Base-by-base conservation (phyloP, 2,888 invertebrate species). In the Papilio protenor region DNA sequence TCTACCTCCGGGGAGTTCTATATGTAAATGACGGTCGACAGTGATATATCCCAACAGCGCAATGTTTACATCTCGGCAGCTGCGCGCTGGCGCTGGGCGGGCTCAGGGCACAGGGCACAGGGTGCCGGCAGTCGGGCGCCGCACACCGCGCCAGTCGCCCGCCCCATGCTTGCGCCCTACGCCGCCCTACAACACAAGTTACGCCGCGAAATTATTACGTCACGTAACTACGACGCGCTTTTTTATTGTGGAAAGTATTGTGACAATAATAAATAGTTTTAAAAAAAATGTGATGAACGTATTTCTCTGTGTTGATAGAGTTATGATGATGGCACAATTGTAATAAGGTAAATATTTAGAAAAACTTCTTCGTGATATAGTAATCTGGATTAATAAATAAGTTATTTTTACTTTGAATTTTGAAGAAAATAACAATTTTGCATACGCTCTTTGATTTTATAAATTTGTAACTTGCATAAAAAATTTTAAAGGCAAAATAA, bases 91-190 rank as follows among this genome's bases (percentile, higher is more conserved):
- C 70, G 33, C 21, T 33, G 61, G 61, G 27, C 61, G 61, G 61
- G 6, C 10, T 5, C 55, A 18, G n/a, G 8, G 55, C 77, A 66
- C 78, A 73, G 40, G 61, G 70, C 49, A 77, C 76, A 47, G 81
- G 82, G 78, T 82, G 84, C 81, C 85, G 85, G 82, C 85, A 87
- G 85, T 87, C 82, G 84, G 87, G 82, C 76, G 59, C 81, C 78
- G 80, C 84, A 81, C 84, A 84, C 82, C 83, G 84, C 66, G 82
- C 80, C 27, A 77, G 74, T 83, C 82, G 84, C 84, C 84, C 84
- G 86, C 85, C 85, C 81, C 21, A 61, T 76, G 72, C 77, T 75
- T 69, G 82, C 84, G 76, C 76, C 77, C 80, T 61, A 59, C 27
- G 64, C 5, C 14, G 14, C 14, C 27, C 18, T 27, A 6, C 64